Conservation (phyloP, 2,797 vertebrate species). For the Benthosema pterotum region DNA sequence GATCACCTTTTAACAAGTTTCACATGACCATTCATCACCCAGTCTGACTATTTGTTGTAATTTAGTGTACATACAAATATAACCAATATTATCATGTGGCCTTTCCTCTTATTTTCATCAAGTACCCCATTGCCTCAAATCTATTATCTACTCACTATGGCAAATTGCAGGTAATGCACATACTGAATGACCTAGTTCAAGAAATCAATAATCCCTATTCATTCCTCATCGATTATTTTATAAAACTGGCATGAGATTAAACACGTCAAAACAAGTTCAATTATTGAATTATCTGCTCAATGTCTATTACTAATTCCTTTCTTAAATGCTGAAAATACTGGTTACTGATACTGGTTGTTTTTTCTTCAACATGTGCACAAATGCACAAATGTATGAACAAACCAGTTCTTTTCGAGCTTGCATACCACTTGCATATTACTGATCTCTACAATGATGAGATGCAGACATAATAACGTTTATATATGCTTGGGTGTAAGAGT, state of each 20-base stretch:
- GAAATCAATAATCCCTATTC: slow-evolving; percentile 68
- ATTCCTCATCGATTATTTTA: slow-evolving; percentile 61
- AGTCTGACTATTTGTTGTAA: no score
- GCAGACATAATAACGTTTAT: slow-evolving; percentile 53
- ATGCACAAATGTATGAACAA: slow-evolving; percentile 25
- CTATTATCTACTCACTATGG: slow-evolving; percentile 66
- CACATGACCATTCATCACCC: no score
- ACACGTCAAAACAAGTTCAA: no score
- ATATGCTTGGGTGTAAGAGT: slow-evolving; percentile 57
- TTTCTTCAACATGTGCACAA: slow-evolving; percentile 43
- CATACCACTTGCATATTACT: no score
- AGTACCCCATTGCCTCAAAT: slow-evolving; percentile 52
- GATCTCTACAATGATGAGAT: slow-evolving; percentile 12
- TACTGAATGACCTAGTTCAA: slow-evolving; percentile 72
- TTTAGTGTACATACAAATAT: no score
- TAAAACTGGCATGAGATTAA: slow-evolving; percentile 70
- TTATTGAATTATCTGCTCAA: slow-evolving; percentile 46
- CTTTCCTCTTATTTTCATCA: slow-evolving; percentile 57
- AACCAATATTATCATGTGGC: slow-evolving; percentile 44
- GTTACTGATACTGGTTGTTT: slow-evolving; percentile 45
- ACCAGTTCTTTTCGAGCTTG: background rate
- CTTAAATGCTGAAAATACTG: slow-evolving; percentile 56
- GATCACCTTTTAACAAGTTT: no score
- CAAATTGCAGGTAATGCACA: slow-evolving; percentile 55
- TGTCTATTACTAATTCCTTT: slow-evolving; percentile 33